These are phyloP conservation scores for Cassiopea xamachana DNA, from an alignment of 30 jellyfish, hydroid and myxozoan genomes.

Conservation along the genomic window DNA sequence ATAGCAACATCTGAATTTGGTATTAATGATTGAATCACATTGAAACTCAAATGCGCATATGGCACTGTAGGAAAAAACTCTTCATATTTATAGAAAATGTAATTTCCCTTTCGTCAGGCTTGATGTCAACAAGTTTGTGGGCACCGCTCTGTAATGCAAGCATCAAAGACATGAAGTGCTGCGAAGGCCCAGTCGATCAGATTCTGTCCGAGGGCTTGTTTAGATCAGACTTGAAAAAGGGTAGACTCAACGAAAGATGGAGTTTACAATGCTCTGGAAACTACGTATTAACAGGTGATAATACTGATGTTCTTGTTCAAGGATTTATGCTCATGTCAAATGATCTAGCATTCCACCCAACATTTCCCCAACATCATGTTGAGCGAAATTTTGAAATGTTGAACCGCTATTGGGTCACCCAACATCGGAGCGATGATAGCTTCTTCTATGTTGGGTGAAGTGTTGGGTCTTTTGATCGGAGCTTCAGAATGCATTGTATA, in stretches of 20 bases:
- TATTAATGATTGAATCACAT: no score
- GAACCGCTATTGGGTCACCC: no score
- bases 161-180: conserved; percentile 71
- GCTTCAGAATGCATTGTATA: no score
- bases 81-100: background rate
- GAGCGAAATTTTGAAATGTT: no score
- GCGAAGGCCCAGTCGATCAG: conserved; percentile 69
- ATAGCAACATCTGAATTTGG: no score
- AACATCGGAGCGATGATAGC: no score
- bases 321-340: no score
- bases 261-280: conserved; percentile 81
- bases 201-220: conserved; percentile 62
- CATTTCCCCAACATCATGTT: no score
- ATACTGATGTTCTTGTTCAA: background rate
- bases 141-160: conserved; percentile 12
- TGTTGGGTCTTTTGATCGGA: no score
- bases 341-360: no score
- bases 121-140: conserved; percentile 51
- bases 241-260: conserved; percentile 55
- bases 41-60: no score
- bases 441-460: no score
- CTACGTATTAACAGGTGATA: conserved; percentile 85
- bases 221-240: conserved; percentile 39
- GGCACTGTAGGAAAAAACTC: background rate
- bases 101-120: conserved; percentile 4